Percentiles rank a stretch among this genome's conserved stretches.
phyloP scores from a whole-genome alignment of 2,888 invertebrate species.

The Parnassius glacialis region DNA sequence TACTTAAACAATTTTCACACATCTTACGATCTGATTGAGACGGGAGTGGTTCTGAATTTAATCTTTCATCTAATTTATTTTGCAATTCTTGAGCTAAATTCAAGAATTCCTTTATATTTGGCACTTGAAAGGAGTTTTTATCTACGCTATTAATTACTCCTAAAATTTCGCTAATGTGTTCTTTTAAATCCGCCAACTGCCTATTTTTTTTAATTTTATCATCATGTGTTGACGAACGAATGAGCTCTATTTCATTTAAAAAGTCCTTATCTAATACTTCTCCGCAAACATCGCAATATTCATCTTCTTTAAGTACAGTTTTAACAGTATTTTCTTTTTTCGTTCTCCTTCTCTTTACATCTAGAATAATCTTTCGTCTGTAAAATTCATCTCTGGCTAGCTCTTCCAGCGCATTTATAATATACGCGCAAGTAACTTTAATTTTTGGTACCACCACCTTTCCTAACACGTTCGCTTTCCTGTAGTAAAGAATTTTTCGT shows the following conservation, averaged over 20 bases:
- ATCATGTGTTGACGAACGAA: conserved; percentile 1
- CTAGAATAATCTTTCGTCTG: conserved; percentile 32
- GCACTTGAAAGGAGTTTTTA: conserved; percentile 6
- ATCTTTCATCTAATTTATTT: conserved; percentile 10
- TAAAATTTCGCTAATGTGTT: conserved; percentile 17
- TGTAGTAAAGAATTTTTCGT: conserved; percentile 30
- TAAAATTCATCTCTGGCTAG: conserved; percentile 45
- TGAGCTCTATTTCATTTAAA: not conserved
- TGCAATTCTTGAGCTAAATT: conserved; percentile 16
- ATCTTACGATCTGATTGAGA: not conserved
- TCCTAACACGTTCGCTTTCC: conserved; percentile 44
- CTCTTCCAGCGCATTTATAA: conserved; percentile 46
- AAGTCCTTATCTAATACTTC: not conserved
- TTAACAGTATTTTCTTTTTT: conserved; percentile 15
- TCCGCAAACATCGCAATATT: not conserved
- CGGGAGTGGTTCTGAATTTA: conserved; percentile 8
- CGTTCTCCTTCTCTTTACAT: conserved; percentile 32
- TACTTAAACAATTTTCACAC: not conserved
- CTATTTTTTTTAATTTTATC: conserved; percentile 9
- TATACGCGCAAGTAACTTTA: conserved; percentile 40
- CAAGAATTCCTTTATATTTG: conserved; percentile 13
- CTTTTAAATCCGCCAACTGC: conserved; percentile 9
- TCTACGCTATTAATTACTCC: conserved; percentile 20
- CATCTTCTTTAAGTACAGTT: not conserved
- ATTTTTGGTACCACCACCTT: conserved; percentile 48